These are phyloP conservation scores for Rotaria sp. DNA, from an alignment of 2,888 invertebrate genomes.

Conservation along the genomic window DNA sequence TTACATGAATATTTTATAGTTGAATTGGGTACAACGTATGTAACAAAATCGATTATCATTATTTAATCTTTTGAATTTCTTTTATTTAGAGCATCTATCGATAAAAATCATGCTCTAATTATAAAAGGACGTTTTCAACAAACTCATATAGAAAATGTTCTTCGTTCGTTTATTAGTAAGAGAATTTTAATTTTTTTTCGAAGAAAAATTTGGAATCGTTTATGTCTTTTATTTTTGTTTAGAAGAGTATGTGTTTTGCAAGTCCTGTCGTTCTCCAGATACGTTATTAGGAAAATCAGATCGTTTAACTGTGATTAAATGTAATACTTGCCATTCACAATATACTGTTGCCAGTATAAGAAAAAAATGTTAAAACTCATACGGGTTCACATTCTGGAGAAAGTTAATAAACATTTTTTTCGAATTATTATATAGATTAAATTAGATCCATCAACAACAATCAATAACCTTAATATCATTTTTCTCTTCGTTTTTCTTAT, in stretches of 20 bases:
- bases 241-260: constrained; percentile 96
- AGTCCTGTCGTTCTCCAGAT: constrained; percentile 96
- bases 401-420: no score
- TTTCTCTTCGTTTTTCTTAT: no score
- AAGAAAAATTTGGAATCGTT: background rate
- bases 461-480: no score
- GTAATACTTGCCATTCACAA: constrained; percentile 93
- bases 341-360: constrained; percentile 98
- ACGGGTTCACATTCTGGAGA: constrained; percentile 83
- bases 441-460: no score
- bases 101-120: constrained; percentile 94
- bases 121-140: constrained; percentile 98
- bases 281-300: constrained; percentile 97
- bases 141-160: constrained; percentile 98
- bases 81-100: constrained; percentile 81
- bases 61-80: constrained; percentile 27
- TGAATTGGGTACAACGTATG: constrained; percentile 73
- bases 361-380: constrained; percentile 96
- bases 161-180: constrained; percentile 70
- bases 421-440: no score
- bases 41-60: background rate
- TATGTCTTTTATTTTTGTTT: background rate
- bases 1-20: constrained; percentile 90
- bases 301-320: constrained; percentile 93
- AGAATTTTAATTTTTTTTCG: background rate